Evolutionary conservation across 2,888 invertebrate species (phyloP).

Genomic region (Rhamnusium bicolor): DNA sequence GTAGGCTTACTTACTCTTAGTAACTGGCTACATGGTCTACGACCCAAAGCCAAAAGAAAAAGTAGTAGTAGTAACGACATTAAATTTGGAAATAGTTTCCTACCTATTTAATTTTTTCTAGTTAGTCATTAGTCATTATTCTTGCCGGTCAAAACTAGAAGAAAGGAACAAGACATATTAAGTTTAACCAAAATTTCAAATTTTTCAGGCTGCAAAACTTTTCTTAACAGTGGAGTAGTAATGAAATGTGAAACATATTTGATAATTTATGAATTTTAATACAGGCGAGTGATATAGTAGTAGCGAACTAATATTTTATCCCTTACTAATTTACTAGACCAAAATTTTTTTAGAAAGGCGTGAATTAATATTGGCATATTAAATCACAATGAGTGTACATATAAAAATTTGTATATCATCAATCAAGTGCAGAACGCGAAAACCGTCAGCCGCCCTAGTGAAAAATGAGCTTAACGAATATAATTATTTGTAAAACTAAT

Average conservation of each 20-base stretch:
- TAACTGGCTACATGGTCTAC: no score
- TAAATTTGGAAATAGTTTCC: no score
- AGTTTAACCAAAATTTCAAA: neutral
- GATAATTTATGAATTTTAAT: neutral
- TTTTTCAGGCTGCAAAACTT: neutral
- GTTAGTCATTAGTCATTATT: no score
- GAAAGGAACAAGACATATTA: no score
- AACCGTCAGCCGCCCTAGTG: slow-evolving; percentile 45
- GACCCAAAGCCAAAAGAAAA: no score
- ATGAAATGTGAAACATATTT: neutral
- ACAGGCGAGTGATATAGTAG: neutral
- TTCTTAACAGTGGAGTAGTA: neutral
- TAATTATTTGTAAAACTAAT: slow-evolving; percentile 55
- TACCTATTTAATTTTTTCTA: no score
- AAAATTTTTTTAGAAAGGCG: neutral
- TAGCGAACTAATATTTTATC: neutral
- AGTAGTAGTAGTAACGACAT: no score
- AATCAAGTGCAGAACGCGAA: slow-evolving; percentile 47
- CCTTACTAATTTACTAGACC: neutral
- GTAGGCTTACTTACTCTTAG: no score
- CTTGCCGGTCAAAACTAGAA: no score
- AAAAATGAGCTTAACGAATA: slow-evolving; percentile 52
- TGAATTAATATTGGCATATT: slow-evolving; percentile 2
- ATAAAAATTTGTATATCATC: slow-evolving; percentile 46
- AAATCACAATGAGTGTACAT: slow-evolving; percentile 41